phyloP scores from a whole-genome alignment of 2,888 invertebrate species.

The Thyatira batis region DNA sequence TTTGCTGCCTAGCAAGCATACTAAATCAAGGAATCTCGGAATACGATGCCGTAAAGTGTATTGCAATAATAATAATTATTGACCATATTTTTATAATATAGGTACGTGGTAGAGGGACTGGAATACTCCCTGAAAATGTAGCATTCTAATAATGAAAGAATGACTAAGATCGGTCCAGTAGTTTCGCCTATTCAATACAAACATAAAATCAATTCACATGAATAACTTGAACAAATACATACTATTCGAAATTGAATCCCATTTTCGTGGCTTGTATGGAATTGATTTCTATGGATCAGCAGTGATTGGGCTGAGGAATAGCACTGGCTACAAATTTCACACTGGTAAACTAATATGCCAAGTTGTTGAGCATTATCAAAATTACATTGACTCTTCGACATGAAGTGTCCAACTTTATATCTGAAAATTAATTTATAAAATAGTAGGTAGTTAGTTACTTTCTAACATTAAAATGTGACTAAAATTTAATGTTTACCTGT shows the following conservation, averaged over 20 bases:
- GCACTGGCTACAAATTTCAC: slow-evolving; percentile 69
- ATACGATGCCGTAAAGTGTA: too few species aligned
- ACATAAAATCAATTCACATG: too few species aligned
- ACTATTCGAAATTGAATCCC: slow-evolving; percentile 41
- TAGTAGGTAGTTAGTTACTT: background rate
- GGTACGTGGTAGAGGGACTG: too few species aligned
- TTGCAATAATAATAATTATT: too few species aligned
- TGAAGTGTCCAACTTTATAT: slow-evolving; percentile 71
- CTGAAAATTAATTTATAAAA: slow-evolving; percentile 37
- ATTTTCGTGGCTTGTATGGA: slow-evolving; percentile 54
- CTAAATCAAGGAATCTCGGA: too few species aligned
- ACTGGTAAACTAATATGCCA: slow-evolving; percentile 64
- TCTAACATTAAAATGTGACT: background rate
- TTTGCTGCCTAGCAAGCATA: too few species aligned
- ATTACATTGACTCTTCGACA: slow-evolving; percentile 53
- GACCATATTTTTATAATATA: too few species aligned
- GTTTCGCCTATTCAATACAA: background rate
- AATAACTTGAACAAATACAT: slow-evolving; percentile 19
- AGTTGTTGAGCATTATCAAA: slow-evolving; percentile 34
- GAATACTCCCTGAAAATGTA: too few species aligned
- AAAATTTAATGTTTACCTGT: slow-evolving; percentile 52
- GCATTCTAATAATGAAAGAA: too few species aligned
- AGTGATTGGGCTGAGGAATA: slow-evolving; percentile 52
- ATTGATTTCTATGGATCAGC: slow-evolving; percentile 61
- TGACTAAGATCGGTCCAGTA: background rate